Conservation (phyloP, 1,140 invertebrate species). For the Apolygus lucorum region DNA sequence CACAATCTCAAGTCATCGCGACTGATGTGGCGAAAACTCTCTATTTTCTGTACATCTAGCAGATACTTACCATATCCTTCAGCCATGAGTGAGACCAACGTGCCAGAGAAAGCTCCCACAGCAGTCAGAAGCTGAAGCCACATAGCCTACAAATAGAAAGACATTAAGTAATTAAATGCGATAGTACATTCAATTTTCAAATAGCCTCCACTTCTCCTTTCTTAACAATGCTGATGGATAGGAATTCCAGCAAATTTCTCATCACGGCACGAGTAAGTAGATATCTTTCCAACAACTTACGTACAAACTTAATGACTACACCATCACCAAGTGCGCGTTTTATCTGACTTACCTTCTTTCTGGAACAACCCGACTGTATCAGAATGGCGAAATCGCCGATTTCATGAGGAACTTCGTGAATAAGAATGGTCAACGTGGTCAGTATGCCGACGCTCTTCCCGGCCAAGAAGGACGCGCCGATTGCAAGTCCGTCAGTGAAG, state of each 20-base stretch:
- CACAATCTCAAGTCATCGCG: too few species aligned
- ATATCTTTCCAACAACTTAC: too few species aligned
- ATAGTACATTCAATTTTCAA: too few species aligned
- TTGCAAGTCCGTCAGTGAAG: conserved; percentile 93
- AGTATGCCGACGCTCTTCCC: conserved; percentile 72
- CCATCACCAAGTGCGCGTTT: too few species aligned
- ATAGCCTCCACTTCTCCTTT: too few species aligned
- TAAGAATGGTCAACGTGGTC: conserved; percentile 85
- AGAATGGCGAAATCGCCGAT: conserved; percentile 98
- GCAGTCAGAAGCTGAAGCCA: conserved; percentile 85
- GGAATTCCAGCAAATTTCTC: too few species aligned
- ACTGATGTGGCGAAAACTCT: too few species aligned
- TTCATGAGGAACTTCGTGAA: conserved; percentile 97
- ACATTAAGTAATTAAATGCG: neutral
- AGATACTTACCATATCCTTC: conserved; percentile 63
- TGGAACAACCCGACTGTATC: conserved; percentile 83
- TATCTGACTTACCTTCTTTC: conserved; percentile 65
- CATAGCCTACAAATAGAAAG: conserved; percentile 61
- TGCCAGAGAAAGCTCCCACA: conserved; percentile 85
- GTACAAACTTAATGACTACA: too few species aligned
- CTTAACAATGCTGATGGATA: too few species aligned
- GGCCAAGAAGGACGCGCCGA: conserved; percentile 92
- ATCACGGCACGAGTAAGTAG: too few species aligned
- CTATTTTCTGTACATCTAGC: too few species aligned
- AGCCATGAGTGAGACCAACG: conserved; percentile 71